Conservation (phyloP, 2,797 vertebrate genomes). For the Sciaenops ocellatus region DNA sequence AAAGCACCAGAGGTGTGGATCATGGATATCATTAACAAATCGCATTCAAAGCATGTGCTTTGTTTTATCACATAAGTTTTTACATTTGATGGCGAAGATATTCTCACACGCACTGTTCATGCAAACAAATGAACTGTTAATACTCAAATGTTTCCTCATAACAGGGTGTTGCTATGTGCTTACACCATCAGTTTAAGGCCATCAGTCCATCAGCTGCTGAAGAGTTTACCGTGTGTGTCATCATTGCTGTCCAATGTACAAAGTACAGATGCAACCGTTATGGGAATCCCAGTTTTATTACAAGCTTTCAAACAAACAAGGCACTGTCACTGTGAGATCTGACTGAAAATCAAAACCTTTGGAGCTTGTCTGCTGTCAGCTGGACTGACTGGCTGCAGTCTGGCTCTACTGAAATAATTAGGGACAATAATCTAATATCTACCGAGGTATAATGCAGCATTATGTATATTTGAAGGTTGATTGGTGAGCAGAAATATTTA, state of each 20-base stretch:
- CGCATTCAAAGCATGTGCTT: not conserved
- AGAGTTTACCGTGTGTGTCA: conserved; percentile 27
- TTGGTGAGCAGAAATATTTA: conserved; percentile 16
- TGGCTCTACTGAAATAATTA: not conserved
- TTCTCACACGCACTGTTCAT: not conserved
- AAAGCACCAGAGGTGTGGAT: not conserved
- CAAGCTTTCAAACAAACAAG: conserved; percentile 31
- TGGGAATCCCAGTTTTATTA: conserved; percentile 23
- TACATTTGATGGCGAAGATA: not conserved
- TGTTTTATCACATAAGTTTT: not conserved
- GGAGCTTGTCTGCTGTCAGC: conserved; percentile 4
- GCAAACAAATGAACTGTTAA: not conserved
- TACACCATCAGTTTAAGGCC: conserved; percentile 19
- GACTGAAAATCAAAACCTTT: conserved; percentile 8
- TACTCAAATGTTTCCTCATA: not conserved
- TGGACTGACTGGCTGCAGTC: not conserved
- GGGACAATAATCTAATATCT: too few species aligned
- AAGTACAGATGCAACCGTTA: conserved; percentile 2
- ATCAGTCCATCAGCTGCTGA: conserved; percentile 23
- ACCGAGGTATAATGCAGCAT: not conserved
- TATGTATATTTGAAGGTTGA: not conserved
- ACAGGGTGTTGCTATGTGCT: conserved; percentile 13
- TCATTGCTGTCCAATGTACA: conserved; percentile 17
- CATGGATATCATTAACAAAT: not conserved
- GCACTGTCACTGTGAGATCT: not conserved